Percentiles rank a stretch among this genome's conserved stretches.
phyloP scores from a whole-genome alignment of 1,140 invertebrate species.

The Apis dorsata region DNA sequence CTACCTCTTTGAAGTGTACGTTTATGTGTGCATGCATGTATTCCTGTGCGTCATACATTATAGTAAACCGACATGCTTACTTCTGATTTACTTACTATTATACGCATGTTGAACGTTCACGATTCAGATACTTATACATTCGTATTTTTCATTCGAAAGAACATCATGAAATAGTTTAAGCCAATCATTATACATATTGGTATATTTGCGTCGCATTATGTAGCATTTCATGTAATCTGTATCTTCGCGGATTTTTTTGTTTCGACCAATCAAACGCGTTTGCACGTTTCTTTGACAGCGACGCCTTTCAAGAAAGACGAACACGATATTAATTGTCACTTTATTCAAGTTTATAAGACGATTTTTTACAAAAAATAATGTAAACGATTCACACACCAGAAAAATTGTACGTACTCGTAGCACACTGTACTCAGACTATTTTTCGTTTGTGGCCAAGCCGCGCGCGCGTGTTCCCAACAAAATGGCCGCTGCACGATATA shows the following conservation, averaged over 20 bases:
- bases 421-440: slow-evolving; percentile 35
- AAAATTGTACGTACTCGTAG: slow-evolving; percentile 33
- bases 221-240: slow-evolving; percentile 34
- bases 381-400: background rate
- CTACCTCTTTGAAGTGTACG: slow-evolving; percentile 41
- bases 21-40: slow-evolving; percentile 20
- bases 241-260: slow-evolving; percentile 55
- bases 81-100: slow-evolving; percentile 9
- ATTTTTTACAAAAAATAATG: background rate
- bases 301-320: slow-evolving; percentile 15
- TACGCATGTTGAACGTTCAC: background rate
- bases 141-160: background rate
- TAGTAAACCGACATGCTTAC: slow-evolving; percentile 23
- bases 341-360: background rate
- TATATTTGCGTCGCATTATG: slow-evolving; percentile 27
- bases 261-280: slow-evolving; percentile 50
- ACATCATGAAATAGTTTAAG: too few relatives aligned
- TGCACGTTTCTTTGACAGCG: slow-evolving; percentile 38
- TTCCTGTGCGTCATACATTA: slow-evolving; percentile 35
- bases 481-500: slow-evolving; percentile 30
- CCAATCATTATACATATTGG: slow-evolving; percentile 2
- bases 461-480: slow-evolving; percentile 42
- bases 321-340: background rate
- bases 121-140: background rate
- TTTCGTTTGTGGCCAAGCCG: slow-evolving; percentile 44